A percentile compares a stretch with the other conserved stretches of the same genome.
phyloP scores from a whole-genome alignment of 1,140 invertebrate genomes.

The Neodiprion fabricii region DNA sequence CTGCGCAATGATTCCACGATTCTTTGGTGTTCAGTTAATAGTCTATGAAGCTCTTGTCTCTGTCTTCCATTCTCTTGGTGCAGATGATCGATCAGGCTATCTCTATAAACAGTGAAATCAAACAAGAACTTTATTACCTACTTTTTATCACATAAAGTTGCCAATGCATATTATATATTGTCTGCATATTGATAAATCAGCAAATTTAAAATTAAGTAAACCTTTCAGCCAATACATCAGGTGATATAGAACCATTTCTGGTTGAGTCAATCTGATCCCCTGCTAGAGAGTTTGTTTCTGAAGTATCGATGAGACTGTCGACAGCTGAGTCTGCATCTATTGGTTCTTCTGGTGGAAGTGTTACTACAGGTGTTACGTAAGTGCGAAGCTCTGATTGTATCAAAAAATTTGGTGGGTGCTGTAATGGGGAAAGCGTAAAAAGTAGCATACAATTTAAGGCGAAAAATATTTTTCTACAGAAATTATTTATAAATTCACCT shows the following conservation, averaged over 20 bases:
- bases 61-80: constrained; percentile 74
- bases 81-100: constrained; percentile 84
- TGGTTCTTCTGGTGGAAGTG: constrained; percentile 77
- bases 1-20: constrained; percentile 69
- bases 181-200: constrained; percentile 5
- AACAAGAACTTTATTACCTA: constrained; percentile 2
- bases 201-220: constrained; percentile 36
- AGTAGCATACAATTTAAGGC: neutral
- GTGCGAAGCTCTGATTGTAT: constrained; percentile 90
- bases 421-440: constrained; percentile 41
- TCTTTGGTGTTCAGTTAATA: constrained; percentile 62
- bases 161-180: neutral
- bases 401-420: constrained; percentile 95
- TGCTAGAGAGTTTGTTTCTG: constrained; percentile 67
- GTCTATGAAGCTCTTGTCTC: constrained; percentile 60
- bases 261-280: constrained; percentile 61
- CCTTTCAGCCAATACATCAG: constrained; percentile 64
- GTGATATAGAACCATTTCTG: constrained; percentile 67
- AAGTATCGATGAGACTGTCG: constrained; percentile 76
- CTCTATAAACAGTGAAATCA: constrained; percentile 61
- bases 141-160: constrained; percentile 10
- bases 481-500: constrained; percentile 64
- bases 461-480: constrained; percentile 19
- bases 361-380: constrained; percentile 93
- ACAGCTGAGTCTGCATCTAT: constrained; percentile 67